A percentile compares a stretch with the other conserved stretches of the same genome.
These are phyloP conservation scores for Bicyclus anynana DNA, from an alignment of 1,140 invertebrate species.

Conservation along the genomic window DNA sequence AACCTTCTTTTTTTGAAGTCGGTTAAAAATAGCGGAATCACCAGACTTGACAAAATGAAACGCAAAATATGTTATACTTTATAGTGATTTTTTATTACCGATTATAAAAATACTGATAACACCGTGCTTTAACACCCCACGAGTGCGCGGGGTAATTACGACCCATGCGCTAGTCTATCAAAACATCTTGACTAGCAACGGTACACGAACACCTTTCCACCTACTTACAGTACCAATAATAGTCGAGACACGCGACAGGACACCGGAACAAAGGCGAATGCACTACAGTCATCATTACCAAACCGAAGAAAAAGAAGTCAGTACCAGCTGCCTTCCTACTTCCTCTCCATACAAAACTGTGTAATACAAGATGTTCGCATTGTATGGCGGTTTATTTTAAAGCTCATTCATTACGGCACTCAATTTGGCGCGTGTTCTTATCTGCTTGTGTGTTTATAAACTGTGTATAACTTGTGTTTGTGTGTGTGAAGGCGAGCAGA, in stretches of 20 bases:
- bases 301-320: constrained; percentile 63
- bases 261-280: constrained; percentile 60
- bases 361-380: constrained; percentile 69
- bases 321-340: constrained; percentile 70
- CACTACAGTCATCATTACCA: constrained; percentile 72
- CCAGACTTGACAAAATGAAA: too few relatives aligned
- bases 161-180: constrained; percentile 31
- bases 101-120: constrained; percentile 2
- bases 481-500: constrained; percentile 34
- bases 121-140: neutral
- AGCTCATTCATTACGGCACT: constrained; percentile 67
- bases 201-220: constrained; percentile 71
- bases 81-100: too few relatives aligned
- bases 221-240: constrained; percentile 60
- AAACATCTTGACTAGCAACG: constrained; percentile 65
- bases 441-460: constrained; percentile 46
- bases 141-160: neutral
- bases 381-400: constrained; percentile 65
- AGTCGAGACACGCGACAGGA: constrained; percentile 67
- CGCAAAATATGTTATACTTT: too few relatives aligned
- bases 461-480: constrained; percentile 29
- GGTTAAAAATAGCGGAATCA: too few relatives aligned
- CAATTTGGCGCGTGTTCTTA: constrained; percentile 72
- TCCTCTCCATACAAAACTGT: constrained; percentile 67
- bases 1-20: too few relatives aligned